A percentile compares a stretch with the other conserved stretches of the same genome.
Conservation (phyloP, 2,888 invertebrate genomes). For the Phengaris alcon region DNA sequence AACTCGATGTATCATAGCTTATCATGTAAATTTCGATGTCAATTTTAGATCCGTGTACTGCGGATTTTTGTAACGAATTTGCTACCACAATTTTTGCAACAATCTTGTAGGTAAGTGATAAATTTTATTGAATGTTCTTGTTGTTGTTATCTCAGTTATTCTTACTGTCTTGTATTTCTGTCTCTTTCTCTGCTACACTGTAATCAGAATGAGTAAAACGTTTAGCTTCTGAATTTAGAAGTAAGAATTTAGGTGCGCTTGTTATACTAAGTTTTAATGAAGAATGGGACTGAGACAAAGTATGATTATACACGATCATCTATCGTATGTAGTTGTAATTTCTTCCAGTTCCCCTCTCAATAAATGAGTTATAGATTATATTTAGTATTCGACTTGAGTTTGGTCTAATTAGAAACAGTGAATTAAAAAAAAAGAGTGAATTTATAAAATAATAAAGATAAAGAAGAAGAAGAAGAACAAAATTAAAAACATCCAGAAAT, state of each 20-base stretch:
- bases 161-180: conserved; percentile 4
- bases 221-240: not conserved
- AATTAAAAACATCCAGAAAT: too few relatives aligned
- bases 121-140: conserved; percentile 65
- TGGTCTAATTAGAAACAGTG: too few relatives aligned
- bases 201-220: not conserved
- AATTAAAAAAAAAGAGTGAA: too few relatives aligned
- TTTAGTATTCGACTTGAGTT: too few relatives aligned
- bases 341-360: too few relatives aligned
- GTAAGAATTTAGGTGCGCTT: not conserved
- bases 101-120: conserved; percentile 50
- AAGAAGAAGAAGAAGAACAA: too few relatives aligned
- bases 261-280: too few relatives aligned
- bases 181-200: conserved; percentile 9
- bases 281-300: too few relatives aligned
- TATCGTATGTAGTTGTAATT: too few relatives aligned
- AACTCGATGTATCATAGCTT: conserved; percentile 73
- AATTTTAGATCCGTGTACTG: conserved; percentile 69
- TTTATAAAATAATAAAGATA: too few relatives aligned
- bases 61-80: conserved; percentile 68
- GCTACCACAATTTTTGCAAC: conserved; percentile 71
- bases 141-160: conserved; percentile 46
- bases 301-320: too few relatives aligned
- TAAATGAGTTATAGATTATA: too few relatives aligned
- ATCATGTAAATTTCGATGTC: conserved; percentile 76